Evolutionary conservation across 2,113 vertebrate genomes (phyloP).

Genomic region (Rhineura floridana): DNA sequence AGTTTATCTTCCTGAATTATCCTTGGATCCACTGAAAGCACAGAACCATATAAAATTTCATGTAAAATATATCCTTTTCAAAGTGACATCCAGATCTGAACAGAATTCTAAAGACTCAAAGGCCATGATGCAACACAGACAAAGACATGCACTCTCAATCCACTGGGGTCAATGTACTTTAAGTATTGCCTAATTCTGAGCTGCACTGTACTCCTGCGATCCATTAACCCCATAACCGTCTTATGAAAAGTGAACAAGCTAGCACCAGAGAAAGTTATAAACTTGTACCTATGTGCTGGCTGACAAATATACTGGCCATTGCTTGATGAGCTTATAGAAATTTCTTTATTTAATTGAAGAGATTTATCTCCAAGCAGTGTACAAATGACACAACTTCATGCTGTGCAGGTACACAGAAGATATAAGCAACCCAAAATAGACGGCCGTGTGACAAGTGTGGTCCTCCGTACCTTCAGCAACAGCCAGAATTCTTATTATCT

Average conservation of each 20-base stretch:
- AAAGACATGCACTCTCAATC: not conserved
- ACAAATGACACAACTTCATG: not conserved
- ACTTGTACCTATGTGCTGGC: not conserved
- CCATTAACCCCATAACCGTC: not conserved
- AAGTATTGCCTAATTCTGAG: not conserved
- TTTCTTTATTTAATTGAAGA: too few relatives aligned
- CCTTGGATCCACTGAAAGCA: slow-evolving; percentile 73
- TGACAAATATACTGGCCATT: not conserved
- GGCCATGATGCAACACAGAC: not conserved
- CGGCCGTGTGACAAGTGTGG: not conserved
- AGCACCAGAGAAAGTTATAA: not conserved
- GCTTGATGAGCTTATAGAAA: not conserved
- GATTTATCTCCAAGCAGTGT: not conserved
- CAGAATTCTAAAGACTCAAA: not conserved
- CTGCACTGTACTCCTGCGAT: not conserved
- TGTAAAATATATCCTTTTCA: not conserved
- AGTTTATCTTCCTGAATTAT: slow-evolving; percentile 81
- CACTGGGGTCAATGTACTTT: not conserved
- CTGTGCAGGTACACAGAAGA: not conserved
- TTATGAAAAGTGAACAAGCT: not conserved
- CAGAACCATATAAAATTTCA: not conserved
- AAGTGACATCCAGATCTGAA: not conserved
- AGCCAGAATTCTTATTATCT: not conserved
- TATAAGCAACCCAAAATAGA: not conserved
- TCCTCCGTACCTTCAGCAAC: not conserved